Conservation (phyloP, 2,888 invertebrate species). For the Nebria salina region DNA sequence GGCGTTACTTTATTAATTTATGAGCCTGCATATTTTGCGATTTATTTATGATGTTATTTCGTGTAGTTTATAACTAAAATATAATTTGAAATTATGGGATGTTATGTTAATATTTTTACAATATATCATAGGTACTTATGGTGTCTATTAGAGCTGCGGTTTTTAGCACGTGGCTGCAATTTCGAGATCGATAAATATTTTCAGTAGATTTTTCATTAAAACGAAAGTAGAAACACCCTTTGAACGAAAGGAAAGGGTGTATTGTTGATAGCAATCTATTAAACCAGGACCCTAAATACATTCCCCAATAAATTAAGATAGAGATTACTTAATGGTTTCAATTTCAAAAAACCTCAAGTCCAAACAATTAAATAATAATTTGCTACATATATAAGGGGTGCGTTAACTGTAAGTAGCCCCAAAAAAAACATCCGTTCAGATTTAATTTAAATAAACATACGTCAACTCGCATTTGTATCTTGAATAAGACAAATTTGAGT, state of each 20-base stretch:
- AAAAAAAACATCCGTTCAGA: background rate
- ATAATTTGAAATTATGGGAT: background rate
- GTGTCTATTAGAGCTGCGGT: no score
- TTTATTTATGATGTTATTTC: background rate
- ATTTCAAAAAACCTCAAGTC: background rate
- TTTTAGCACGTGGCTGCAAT: background rate
- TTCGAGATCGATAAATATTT: no score
- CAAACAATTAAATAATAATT: background rate
- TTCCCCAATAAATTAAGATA: background rate
- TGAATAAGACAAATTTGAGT: conserved; percentile 1
- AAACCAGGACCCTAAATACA: background rate
- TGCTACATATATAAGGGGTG: background rate
- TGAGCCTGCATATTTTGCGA: background rate
- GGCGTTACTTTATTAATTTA: background rate
- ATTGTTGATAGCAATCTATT: background rate
- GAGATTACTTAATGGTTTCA: background rate
- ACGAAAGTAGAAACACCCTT: no score
- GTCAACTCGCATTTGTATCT: background rate
- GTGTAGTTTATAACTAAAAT: background rate
- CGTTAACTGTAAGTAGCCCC: background rate
- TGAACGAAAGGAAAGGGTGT: no score
- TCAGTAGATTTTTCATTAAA: no score
- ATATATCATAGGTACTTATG: background rate
- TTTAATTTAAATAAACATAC: background rate
- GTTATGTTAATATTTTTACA: background rate